Conservation (phyloP, 2,113 vertebrate species). For the Piaya cayana region DNA sequence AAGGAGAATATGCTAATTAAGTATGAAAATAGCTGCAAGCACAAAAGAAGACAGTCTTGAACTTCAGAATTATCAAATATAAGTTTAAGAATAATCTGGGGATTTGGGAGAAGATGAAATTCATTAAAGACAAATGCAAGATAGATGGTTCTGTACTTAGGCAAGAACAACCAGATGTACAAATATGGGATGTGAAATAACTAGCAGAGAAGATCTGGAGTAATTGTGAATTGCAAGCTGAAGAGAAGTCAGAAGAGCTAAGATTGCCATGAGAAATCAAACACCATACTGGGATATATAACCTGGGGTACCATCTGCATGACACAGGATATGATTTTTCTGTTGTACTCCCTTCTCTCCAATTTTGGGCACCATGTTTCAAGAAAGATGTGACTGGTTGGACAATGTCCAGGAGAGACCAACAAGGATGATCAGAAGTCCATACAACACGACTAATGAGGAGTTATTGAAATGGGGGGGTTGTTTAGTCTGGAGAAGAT, state of each 20-base stretch:
- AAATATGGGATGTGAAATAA: not conserved
- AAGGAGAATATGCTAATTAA: not conserved
- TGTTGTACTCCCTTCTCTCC: not conserved
- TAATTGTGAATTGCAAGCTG: not conserved
- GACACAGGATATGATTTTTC: not conserved
- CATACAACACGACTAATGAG: constrained; percentile 1
- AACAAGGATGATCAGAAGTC: constrained; percentile 5
- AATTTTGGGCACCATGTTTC: constrained; percentile 14
- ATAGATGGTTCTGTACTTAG: not conserved
- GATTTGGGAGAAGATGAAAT: not conserved
- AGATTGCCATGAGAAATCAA: not conserved
- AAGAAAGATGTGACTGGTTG: not conserved
- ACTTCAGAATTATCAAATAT: not conserved
- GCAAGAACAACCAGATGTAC: not conserved
- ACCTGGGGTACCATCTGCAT: not conserved
- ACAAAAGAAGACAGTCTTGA: not conserved
- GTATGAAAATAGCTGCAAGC: not conserved
- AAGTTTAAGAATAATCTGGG: not conserved
- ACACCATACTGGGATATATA: not conserved
- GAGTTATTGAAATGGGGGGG: not conserved
- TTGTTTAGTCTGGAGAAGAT: constrained; percentile 54
- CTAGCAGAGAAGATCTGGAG: not conserved
- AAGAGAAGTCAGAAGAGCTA: constrained; percentile 20
- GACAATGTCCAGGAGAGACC: not conserved
- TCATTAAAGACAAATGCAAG: not conserved